Base-by-base conservation (phyloP, 2,113 vertebrate genomes). In the Guaruba guarouba region DNA sequence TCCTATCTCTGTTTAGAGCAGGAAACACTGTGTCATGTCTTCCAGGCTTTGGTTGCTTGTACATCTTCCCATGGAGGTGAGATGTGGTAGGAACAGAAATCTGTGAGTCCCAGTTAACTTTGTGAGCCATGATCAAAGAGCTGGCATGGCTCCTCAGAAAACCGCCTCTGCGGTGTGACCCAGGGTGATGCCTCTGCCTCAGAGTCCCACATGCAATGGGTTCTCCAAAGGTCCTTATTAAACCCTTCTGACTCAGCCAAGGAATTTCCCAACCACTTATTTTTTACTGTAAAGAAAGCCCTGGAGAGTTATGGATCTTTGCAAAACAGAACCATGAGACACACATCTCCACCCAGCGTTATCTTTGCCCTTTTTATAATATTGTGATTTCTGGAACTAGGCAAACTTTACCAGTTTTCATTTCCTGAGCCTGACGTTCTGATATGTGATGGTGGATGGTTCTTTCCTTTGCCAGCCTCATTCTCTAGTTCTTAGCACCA, bases 211-310 rank as follows among this genome's bases (percentile, higher is more conserved):
- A 6, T 78, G 76, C 76, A 71, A 25, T 31, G 43, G 79, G 57
- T 44, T 91, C 93, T 91, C 81, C 92, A 86, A 82, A 48, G 1
- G 1, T 93, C 86, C 84, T 84, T 69, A 92, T 90, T 96, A 96
- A 95, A 64, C 44, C 29, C n/a, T 68, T 78, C 44, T 84, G 68
- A 81, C 48, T 71, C 86, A 78, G 79, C 90, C 93, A 96, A 96
- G 77, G 49, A 85, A 93, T 96, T 94, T 93, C 95, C 70, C 77
- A 96, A 96, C 44, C 63, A 57, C 77, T 87, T 93, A 93, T 82
- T 96, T 93, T 96, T 96, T 93, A 91, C 67, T 66, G 52, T 82
- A 79, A 93, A 88, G 86, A 79, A 92, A 84, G 28, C 96, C 75
- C 95, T 64, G 69, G 93, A 93, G 95, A 94, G 33, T 64, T 71